Evolutionary conservation across 2,888 invertebrate species (phyloP), one percentile per base, ranked within the genome.

Genomic region (Lochmaea crataegi): DNA sequence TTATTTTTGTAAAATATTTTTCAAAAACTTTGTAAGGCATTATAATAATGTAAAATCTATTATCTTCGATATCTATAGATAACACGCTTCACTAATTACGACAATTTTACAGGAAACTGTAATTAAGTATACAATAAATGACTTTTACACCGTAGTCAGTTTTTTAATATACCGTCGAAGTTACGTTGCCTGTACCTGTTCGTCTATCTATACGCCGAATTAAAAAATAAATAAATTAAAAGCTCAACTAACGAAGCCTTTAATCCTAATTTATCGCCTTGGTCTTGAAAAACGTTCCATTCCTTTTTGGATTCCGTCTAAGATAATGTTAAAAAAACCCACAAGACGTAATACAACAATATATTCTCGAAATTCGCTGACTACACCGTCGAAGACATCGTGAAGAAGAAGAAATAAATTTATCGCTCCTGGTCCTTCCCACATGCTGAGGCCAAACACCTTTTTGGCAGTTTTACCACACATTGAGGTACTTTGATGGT

Each of bases 381-480:
- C 45, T 14, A 14, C 14, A 45, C 45, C 45, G 12, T 45, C 51
- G n/a, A 51, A n/a, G 22, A 57, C 57, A 57, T 57, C 57, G 57
- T 5, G 6, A 16, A 6, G 2, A n/a, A 14, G 5, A 16, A 7
- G 51, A 51, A 51, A 6, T 14, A 26, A 57, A 57, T 57, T 57
- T 57, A 57, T 57, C 56, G 18, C 56, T 18, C 2, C n/a, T 22
- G 12, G 57, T 57, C 12, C 57, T 14, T 57, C 57, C 57, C 57
- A 57, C 57, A 57, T n/a, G 57, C 57, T 57, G 57, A 18, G 57
- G 11, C 10, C 57, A 18, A 26, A 57, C 57, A 57, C n/a, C 51
- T 57, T 57, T 57, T 57, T 57, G 57, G 57, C 22, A 22, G 10
- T 11, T 22, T 57, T 57, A 57, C 26, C 26, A 57, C 22, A 57